Evolutionary conservation across 2,797 vertebrate genomes (phyloP), one percentile per base, ranked within the genome.

Genomic region (Neostethus bicornis): DNA sequence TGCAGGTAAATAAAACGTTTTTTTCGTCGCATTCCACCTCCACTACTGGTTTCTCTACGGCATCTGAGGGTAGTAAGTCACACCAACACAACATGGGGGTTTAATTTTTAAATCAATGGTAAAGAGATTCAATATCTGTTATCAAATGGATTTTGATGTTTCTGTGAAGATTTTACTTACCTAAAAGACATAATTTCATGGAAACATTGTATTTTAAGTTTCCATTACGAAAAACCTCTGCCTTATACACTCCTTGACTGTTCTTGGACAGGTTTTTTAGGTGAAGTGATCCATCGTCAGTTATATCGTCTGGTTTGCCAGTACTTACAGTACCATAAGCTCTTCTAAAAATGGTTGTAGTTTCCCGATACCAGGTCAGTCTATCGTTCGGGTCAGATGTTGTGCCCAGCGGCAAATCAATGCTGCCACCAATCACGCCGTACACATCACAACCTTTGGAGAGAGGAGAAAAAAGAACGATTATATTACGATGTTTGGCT

Each of bases 141-240:
- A 43, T 5, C 41, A 43, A n/a, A n/a, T n/a, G n/a, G n/a, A n/a
- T n/a, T n/a, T n/a, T n/a, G n/a, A n/a, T n/a, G n/a, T 24, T 1
- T n/a, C 6, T n/a, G 14, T 14, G 6, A 26, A 6, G 26, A 25
- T 50, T 37, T 19, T 38, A 80, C 83, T 2, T 54, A 87, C 85
- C 83, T 0, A 25, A 0, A 1, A 81, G 5, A 61, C 79, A 87
- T 19, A 87, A n/a, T 0, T 0, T 0, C 0, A 19, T 2, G 0
- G 0, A 0, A 0, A 0, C 0, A 0, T 0, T 0, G 0, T 0
- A 0, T 0, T 0, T 0, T 10, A 75, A 78, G 0, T 2, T 0
- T 7, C 74, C 75, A 0, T 0, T 0, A 0, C 0, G 0, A 5
- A 0, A 3, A 26, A 65, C 7, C 1, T 38, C 5, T 0, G 44